Evolutionary conservation across 2,113 vertebrate genomes (phyloP), one percentile per base, ranked within the genome.

Genomic region (Pontoporia blainvillei): DNA sequence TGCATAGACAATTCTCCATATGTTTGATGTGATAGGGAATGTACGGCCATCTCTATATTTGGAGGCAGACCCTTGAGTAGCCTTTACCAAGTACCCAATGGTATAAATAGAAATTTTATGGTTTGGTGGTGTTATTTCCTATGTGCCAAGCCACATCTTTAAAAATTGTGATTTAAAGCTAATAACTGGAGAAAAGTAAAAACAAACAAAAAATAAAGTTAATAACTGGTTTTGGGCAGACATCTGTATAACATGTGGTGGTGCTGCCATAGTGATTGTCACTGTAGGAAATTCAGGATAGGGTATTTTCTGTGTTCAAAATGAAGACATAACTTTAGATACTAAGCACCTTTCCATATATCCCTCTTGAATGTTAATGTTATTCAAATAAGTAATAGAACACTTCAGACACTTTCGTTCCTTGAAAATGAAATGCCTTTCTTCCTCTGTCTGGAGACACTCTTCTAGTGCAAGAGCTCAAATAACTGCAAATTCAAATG

Each of bases 261-360:
- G 66, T 31, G 49, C 92, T 96, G 84, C 76, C 90, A 87, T 96
- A 91, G 95, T 75, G 79, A 96, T 41, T 69, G 78, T n/a, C 78
- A 72, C 59, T 79, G 64, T 83, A 86, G 86, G 90, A 96, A 83
- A 95, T 87, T 84, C 20, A 71, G 61, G 36, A 36, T 54, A 87
- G 72, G 39, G 66, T 92, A 90, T 96, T 97, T 82, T 95, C 88
- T 95, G 67, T 66, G 89, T 96, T 90, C 41, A 85, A 96, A 95
- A 81, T 90, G 29, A 59, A 94, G 89, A 59, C 86, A 73, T 86
- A 86, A 83, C 90, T 97, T 95, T 89, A 85, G 78, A 82, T 82
- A 75, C 73, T 83, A 95, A 95, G 31, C 59, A 73, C 21, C 54
- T 90, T 95, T 95, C 44, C 49, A 59, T 46, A 66, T 59, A 73